These are phyloP conservation scores for Deilephila elpenor DNA, from an alignment of 2,888 invertebrate species.

Conservation along the genomic window DNA sequence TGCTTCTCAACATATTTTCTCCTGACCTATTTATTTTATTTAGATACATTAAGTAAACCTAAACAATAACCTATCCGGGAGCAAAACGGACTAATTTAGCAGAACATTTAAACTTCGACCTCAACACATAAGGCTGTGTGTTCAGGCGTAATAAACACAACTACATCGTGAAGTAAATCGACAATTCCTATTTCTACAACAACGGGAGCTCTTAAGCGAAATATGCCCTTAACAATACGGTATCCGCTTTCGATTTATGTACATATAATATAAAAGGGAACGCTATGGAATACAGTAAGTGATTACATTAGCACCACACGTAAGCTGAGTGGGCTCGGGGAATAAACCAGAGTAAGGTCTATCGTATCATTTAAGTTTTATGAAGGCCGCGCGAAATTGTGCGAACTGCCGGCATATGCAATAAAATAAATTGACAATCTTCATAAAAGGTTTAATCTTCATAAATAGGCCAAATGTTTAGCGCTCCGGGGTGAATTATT, in stretches of 20 bases:
- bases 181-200: no score
- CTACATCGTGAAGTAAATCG: no score
- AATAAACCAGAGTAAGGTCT: slow-evolving; percentile 1
- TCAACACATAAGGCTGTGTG: no score
- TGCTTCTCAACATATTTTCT: no score
- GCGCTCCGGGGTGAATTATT: neutral
- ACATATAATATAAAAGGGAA: neutral
- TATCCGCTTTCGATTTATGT: slow-evolving; percentile 7
- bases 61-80: no score
- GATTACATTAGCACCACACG: slow-evolving; percentile 20
- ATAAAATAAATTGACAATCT: slow-evolving; percentile 27
- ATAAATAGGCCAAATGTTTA: slow-evolving; percentile 4
- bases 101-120: no score
- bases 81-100: no score
- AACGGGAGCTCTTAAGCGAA: no score
- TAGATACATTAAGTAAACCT: no score
- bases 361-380: slow-evolving; percentile 26
- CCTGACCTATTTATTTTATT: no score
- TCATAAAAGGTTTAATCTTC: slow-evolving; percentile 21
- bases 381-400: slow-evolving; percentile 22
- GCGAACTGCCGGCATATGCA: slow-evolving; percentile 17
- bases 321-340: neutral
- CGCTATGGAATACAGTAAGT: slow-evolving; percentile 8
- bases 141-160: no score
- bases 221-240: neutral